Base-by-base conservation (phyloP, 2,113 vertebrate genomes). In the Origma solitaria region DNA sequence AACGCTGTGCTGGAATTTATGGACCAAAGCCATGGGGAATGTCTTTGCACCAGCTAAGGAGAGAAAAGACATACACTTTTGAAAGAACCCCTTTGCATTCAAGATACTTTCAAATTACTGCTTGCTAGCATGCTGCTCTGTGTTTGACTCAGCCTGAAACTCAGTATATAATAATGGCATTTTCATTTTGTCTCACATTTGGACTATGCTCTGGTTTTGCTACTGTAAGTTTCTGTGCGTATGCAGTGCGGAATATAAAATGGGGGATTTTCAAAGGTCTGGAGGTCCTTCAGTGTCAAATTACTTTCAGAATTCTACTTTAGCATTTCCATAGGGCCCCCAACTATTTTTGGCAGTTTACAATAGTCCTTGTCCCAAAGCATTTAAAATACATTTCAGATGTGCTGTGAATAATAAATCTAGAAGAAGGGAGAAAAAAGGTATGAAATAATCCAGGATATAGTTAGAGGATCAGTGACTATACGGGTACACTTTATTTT, bases 351-450 rank as follows among this genome's bases (percentile, higher is more conserved):
- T 94, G 79, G 75, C 71, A 82, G 65, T 77, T 92, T 94, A 82
- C 37, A 88, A 49, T 18, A 80, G 72, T 76, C 50, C 47, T 89
- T 68, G 53, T 84, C 78, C 75, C 42, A 91, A 58, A 92, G 56
- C 50, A 68, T 86, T 94, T 86, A 62, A 94, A 87, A 90, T 58
- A 38, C n/a, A 28, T 79, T 90, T 95, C 90, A 93, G 66, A 78
- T 82, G 51, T 85, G 25, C 38, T 0, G 15, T 89, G 61, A 72
- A 83, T 78, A 75, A 62, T 53, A 84, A 84, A 86, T 19, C 31
- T 64, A 78, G 76, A 90, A 88, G 50, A 35, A 80, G 12, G 8
- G 44, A 76, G 75, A 23, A 65, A 57, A 70, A 66, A 60, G 3
- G 22, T 75, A 75, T 44, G 0, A 60, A 94, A 53, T 25, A 65